phyloP scores from a whole-genome alignment of 1,140 invertebrate species.

The Vanessa tameamea region DNA sequence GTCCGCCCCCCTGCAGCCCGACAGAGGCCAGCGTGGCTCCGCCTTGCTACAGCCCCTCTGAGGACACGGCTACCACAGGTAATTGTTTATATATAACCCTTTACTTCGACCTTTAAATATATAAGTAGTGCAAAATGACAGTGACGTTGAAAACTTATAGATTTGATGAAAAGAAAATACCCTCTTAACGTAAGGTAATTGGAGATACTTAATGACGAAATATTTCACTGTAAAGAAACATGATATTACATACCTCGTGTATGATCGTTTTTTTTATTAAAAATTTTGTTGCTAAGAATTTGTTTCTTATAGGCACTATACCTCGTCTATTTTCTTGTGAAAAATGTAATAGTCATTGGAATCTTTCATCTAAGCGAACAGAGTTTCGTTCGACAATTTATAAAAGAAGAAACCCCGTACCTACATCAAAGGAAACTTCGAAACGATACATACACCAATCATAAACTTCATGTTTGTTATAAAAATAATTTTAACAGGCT shows the following conservation, averaged over 20 bases:
- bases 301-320: not conserved
- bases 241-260: too few species aligned
- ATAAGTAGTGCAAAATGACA: too few species aligned
- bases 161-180: too few species aligned
- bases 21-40: constrained; percentile 63
- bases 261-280: too few species aligned
- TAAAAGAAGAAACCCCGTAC: not conserved
- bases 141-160: too few species aligned
- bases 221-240: too few species aligned
- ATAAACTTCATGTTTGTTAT: not conserved
- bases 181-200: too few species aligned
- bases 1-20: constrained; percentile 59
- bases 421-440: not conserved
- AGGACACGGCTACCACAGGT: constrained; percentile 55
- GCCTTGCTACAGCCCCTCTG: constrained; percentile 59
- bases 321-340: not conserved
- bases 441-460: not conserved
- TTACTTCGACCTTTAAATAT: too few species aligned
- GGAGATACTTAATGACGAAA: too few species aligned
- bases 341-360: not conserved
- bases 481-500: not conserved
- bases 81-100: not conserved
- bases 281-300: not conserved
- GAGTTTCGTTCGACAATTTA: not conserved
- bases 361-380: not conserved